phyloP scores from a whole-genome alignment of 2,888 invertebrate species.

The Luperina testacea region DNA sequence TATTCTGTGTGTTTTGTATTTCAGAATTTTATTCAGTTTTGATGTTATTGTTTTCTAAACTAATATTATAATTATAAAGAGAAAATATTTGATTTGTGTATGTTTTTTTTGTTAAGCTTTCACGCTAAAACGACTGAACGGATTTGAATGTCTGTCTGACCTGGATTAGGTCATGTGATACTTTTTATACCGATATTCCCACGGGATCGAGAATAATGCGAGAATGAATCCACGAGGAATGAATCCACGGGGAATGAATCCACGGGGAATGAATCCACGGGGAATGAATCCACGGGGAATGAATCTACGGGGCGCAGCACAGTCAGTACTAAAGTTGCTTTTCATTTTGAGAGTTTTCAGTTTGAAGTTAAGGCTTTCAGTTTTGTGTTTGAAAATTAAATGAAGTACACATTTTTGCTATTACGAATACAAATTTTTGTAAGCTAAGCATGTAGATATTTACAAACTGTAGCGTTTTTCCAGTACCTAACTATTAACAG shows the following conservation, averaged over 20 bases:
- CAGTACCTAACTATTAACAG: neutral
- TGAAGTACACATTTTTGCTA: neutral
- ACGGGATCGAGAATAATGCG: no score
- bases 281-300: no score
- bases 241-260: no score
- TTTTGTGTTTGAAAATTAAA: neutral
- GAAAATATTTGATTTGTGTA: neutral
- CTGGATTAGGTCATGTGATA: no score
- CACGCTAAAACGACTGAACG: neutral
- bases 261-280: no score
- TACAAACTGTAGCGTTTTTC: neutral
- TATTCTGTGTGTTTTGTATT: constrained; percentile 38
- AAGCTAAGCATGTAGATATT: neutral
- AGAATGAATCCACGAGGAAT: no score
- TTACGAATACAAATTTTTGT: neutral
- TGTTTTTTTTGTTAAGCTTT: neutral
- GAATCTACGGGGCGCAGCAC: no score
- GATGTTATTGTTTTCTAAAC: constrained; percentile 22
- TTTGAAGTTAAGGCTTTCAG: neutral
- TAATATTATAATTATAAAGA: neutral
- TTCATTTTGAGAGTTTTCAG: constrained; percentile 8
- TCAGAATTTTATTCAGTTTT: constrained; percentile 39
- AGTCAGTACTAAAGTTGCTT: constrained; percentile 7
- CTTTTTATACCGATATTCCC: no score
- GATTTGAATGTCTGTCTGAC: neutral